Conservation (phyloP, 1,140 invertebrate species). For the Micrasema minimum region DNA sequence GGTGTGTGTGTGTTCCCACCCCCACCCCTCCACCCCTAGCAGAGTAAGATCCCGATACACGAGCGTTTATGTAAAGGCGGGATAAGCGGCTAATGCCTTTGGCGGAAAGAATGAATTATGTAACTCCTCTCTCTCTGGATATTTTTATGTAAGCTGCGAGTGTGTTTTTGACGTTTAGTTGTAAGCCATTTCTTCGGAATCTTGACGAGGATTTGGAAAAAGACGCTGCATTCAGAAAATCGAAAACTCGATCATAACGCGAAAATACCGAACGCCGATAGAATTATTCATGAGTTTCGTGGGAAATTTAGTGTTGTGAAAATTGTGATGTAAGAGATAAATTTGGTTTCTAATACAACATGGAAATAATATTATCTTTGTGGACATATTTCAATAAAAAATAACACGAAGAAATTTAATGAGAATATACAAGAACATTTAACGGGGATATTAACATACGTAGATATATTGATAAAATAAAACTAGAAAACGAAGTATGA, state of each 20-base stretch:
- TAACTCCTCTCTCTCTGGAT: slow-evolving; percentile 41
- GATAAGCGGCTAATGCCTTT: slow-evolving; percentile 44
- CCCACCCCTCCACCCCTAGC: neutral
- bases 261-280: slow-evolving; percentile 13
- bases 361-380: no score
- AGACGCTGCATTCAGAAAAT: slow-evolving; percentile 17
- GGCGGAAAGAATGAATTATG: slow-evolving; percentile 50
- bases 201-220: slow-evolving; percentile 36
- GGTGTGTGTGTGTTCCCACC: neutral
- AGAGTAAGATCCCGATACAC: slow-evolving; percentile 42
- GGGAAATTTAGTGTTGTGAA: slow-evolving; percentile 3
- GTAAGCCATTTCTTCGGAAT: slow-evolving; percentile 37
- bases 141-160: slow-evolving; percentile 46
- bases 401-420: no score
- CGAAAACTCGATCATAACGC: slow-evolving; percentile 30
- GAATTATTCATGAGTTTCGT: slow-evolving; percentile 37
- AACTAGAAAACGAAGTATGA: no score
- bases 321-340: no score
- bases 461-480: no score
- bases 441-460: no score
- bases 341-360: no score
- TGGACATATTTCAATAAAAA: no score
- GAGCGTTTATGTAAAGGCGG: slow-evolving; percentile 44
- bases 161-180: slow-evolving; percentile 41
- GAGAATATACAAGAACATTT: no score